A percentile compares a stretch with the other conserved stretches of the same genome.
Evolutionary conservation across 2,888 invertebrate species (phyloP).

Genomic region (Halictus ligatus): DNA sequence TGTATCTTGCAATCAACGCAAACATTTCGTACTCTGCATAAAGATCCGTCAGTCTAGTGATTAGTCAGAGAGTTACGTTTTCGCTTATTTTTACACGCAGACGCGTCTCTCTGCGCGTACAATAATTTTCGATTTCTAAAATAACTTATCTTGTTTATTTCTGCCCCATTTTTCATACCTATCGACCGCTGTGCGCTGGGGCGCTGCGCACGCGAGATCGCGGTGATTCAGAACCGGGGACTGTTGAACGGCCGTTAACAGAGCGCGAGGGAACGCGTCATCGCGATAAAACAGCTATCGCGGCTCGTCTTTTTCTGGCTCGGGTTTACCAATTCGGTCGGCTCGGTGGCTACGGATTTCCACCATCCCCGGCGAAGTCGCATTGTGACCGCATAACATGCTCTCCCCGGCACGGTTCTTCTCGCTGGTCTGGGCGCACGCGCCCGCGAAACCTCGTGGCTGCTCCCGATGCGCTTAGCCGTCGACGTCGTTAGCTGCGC

Average conservation of each 20-base stretch:
- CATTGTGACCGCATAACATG: conserved; percentile 44
- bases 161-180: background rate
- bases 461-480: conserved; percentile 37
- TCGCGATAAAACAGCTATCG: background rate
- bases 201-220: background rate
- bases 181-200: background rate
- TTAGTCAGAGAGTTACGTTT: too few species aligned
- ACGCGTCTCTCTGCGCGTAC: background rate
- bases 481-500: conserved; percentile 22
- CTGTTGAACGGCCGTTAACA: background rate
- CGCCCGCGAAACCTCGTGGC: conserved; percentile 54
- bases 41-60: too few species aligned
- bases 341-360: background rate
- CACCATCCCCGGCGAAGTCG: background rate
- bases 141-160: background rate
- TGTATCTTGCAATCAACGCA: too few species aligned
- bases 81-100: background rate
- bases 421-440: conserved; percentile 50
- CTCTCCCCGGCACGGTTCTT: conserved; percentile 36
- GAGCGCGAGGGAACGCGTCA: background rate
- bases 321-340: background rate
- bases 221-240: background rate
- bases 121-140: background rate
- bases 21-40: too few species aligned
- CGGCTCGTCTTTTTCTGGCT: background rate